Conservation (phyloP, 2,888 invertebrate species). For the Beris morrisii region DNA sequence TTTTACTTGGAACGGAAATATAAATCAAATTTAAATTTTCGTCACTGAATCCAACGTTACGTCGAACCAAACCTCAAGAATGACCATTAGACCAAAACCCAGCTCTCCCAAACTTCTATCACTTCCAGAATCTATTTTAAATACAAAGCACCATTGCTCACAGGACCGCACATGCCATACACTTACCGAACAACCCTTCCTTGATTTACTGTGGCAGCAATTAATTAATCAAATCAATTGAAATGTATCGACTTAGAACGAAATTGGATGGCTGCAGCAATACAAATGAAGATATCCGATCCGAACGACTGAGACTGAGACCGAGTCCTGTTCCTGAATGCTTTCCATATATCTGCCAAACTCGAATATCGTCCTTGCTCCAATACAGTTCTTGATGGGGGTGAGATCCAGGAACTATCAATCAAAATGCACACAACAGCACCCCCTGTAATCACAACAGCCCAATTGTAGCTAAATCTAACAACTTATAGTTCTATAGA, state of each 20-base stretch:
- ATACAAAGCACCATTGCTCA: not conserved
- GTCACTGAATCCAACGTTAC: too few species aligned
- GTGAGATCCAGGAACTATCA: not conserved
- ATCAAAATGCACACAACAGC: not conserved
- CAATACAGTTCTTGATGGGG: too few species aligned
- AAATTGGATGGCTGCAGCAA: slow-evolving; percentile 36
- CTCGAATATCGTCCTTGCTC: too few species aligned
- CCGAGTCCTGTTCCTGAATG: not conserved
- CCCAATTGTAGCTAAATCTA: not conserved
- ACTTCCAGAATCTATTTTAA: too few species aligned
- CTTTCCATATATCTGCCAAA: not conserved
- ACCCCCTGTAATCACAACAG: not conserved
- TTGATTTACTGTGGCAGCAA: slow-evolving; percentile 31
- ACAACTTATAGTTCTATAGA: too few species aligned
- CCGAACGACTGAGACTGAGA: not conserved
- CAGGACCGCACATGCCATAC: not conserved
- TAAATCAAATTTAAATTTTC: too few species aligned
- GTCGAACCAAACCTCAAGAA: too few species aligned
- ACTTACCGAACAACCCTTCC: not conserved
- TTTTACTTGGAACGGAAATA: too few species aligned
- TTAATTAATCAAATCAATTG: slow-evolving; percentile 40
- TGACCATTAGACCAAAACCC: too few species aligned
- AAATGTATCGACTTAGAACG: slow-evolving; percentile 40
- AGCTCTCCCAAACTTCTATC: too few species aligned
- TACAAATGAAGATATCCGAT: slow-evolving; percentile 14